phyloP scores from a whole-genome alignment of 2,113 vertebrate species.

The Gadus chalcogrammus region DNA sequence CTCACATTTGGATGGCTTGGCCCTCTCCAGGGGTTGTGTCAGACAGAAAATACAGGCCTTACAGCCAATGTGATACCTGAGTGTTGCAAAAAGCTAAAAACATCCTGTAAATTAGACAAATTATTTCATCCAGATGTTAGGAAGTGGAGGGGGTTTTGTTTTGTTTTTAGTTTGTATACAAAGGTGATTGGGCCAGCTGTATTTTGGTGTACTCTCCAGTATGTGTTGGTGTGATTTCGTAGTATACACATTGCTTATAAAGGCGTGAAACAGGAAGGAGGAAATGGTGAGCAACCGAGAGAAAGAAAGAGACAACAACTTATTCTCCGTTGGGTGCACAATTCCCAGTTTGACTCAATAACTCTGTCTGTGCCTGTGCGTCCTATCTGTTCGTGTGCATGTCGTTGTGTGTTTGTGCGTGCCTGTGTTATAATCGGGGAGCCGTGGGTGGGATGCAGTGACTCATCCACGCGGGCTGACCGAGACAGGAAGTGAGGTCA shows the following conservation, averaged over 20 bases:
- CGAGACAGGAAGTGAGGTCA: conserved; percentile 68
- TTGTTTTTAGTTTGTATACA: too few species aligned
- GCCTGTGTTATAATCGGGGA: conserved; percentile 15
- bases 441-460: conserved; percentile 51
- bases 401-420: conserved; percentile 23
- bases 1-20: conserved; percentile 24
- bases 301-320: conserved; percentile 6
- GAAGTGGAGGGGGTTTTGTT: too few species aligned
- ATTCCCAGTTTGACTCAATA: background rate
- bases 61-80: conserved; percentile 59
- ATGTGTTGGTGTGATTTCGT: too few species aligned
- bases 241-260: background rate
- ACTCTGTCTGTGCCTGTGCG: background rate
- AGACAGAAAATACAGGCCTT: conserved; percentile 30
- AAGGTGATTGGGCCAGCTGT: too few species aligned
- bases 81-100: conserved; percentile 54
- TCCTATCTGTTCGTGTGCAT: conserved; percentile 10
- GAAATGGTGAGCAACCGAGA: conserved; percentile 3
- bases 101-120: conserved; percentile 34
- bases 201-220: too few species aligned
- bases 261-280: conserved; percentile 23
- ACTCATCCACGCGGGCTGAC: conserved; percentile 52
- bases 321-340: background rate
- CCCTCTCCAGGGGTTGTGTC: conserved; percentile 23
- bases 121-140: too few species aligned